Base-by-base conservation (phyloP, 2,888 invertebrate species). In the Ectemnius continuus region DNA sequence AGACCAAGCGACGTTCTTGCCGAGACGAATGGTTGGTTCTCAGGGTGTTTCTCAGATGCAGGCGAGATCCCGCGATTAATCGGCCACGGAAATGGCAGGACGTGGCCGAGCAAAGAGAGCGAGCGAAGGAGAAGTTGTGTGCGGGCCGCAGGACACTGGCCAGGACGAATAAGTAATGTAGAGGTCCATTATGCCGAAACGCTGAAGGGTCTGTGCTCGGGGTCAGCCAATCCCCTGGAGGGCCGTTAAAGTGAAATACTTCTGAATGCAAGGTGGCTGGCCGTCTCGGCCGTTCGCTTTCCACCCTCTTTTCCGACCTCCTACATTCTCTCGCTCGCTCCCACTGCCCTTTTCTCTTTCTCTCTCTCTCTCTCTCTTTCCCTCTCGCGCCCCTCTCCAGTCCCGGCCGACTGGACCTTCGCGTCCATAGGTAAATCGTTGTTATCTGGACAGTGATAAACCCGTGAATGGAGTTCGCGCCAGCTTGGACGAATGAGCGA, bases 361-460 rank as follows among this genome's bases (percentile, higher is more conserved):
- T 65, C 71, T 60, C 57, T 61, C 70, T 73, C 3, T 23, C 23
- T 23, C 3, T 23, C 3, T 23, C 57, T 61, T 70, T 73, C 3
- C 3, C 23, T 23, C 3, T 23, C 3, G 2, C 23, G 23, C 23
- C 64, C 67, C 65, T 71, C 63, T 68, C 64, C 81, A 78, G 65
- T 69, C 60, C 67, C 84, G 83, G 60, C 67, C 75, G 61, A 67
- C 75, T 60, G 69, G 60, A 69, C 67, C 66, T 68, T 52, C 66
- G 68, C 80, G 78, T 86, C 63, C 76, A 84, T 91, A 90, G 91
- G 91, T 91, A 91, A 91, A 90, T 91, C 91, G 91, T 91, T 88
- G 91, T 91, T 91, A 91, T 90, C 91, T 89, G 87, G 90, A 91
- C 91, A 91, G 90, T 91, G 91, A 91, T 91, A 91, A 91, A 91